Conservation (phyloP, 2,888 invertebrate species). For the Xestia xanthographa region DNA sequence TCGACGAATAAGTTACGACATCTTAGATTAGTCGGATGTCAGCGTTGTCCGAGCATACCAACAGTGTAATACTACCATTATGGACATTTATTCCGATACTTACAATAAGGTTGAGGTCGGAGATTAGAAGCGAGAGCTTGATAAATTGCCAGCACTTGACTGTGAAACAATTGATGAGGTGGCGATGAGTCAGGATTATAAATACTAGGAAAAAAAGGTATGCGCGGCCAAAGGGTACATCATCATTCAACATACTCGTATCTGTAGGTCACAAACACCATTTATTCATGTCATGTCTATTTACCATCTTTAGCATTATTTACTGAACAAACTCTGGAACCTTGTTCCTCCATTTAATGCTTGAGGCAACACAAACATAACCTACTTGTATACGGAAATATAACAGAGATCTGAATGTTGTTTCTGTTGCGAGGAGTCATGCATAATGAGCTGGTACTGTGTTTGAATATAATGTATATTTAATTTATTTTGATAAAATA, state of each 20-base stretch:
- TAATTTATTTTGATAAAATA: background rate
- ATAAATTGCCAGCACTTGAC: constrained; percentile 25
- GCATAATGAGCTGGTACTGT: background rate
- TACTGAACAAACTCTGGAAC: background rate
- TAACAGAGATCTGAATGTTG: background rate
- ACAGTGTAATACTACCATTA: constrained; percentile 65
- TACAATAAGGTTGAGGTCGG: constrained; percentile 39
- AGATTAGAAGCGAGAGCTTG: constrained; percentile 34
- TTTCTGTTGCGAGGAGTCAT: background rate
- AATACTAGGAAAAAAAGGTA: background rate
- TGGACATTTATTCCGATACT: constrained; percentile 25
- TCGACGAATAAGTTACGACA: constrained; percentile 75
- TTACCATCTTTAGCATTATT: background rate
- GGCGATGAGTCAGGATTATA: background rate
- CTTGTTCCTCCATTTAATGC: background rate
- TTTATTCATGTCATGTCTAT: background rate
- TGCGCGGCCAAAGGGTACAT: background rate
- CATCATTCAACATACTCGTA: background rate
- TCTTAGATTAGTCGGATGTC: constrained; percentile 78
- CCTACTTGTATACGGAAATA: background rate
- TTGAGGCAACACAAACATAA: background rate
- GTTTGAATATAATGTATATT: background rate
- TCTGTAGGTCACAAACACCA: background rate
- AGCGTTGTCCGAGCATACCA: constrained; percentile 64
- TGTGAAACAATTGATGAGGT: constrained; percentile 13